Base-by-base conservation (phyloP, 2,888 invertebrate species). In the Tinea semifulvella region DNA sequence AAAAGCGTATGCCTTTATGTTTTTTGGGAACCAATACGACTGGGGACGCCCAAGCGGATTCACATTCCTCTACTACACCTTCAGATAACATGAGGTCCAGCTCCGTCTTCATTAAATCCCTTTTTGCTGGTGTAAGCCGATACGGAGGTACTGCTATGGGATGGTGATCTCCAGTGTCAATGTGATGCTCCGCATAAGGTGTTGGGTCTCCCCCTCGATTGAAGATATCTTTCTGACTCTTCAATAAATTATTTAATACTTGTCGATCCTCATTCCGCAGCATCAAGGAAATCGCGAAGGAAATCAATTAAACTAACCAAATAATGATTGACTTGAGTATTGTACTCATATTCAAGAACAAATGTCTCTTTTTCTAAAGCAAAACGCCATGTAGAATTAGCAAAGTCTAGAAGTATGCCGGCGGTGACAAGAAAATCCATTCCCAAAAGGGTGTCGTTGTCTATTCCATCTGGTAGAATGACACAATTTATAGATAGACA, bases 11-110 rank as follows among this genome's bases (percentile, higher is more conserved):
- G 10, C 45, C 44, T 13, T 54, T 56, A 45, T 52, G 53, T 40
- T 50, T 56, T 43, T 62, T 65, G 2, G 56, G 55, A 1, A 62
- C 54, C 38, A 62, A 47, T 1, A 62, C 56, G 2, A 57, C 57
- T 6, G 58, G 60, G 2, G 58, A 51, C 2, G 58, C 52, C 57
- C 57, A 63, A 2, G 59, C 54, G 3, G 57, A 57, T 39, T 60
- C 58, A 39, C 56, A 55, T 43, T 60, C 57, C 47, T 61, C 59
- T 3, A 60, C 59, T 3, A 65, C 53, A 0, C 52, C 56, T 3
- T 57, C 51, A 10, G 51, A 44, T 2, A 60, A 42, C 54, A 64
- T 52, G 18, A 49, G 43, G 10, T 55, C 54, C 5, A 63, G 47
- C 43, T 62, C 55, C 14, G 27, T 43, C 14, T 49, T 48, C 16